phyloP scores from a whole-genome alignment of 2,888 invertebrate species.

The Meteorus cinctellus region DNA sequence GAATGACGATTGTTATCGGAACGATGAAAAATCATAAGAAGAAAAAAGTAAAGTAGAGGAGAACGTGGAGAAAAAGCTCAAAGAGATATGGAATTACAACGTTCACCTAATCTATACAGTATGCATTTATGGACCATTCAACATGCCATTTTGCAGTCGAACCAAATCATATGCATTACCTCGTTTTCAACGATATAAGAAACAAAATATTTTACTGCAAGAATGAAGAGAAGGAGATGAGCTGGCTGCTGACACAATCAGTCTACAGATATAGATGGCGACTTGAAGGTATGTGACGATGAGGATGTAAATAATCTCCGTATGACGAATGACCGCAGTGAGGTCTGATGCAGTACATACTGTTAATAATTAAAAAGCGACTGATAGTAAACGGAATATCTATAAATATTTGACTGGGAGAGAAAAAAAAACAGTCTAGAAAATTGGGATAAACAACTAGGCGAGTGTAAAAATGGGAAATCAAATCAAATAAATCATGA shows the following conservation, averaged over 20 bases:
- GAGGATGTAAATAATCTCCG: constrained; percentile 23
- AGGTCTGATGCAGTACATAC: constrained; percentile 23
- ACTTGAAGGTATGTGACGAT: constrained; percentile 20
- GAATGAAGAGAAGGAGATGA: neutral
- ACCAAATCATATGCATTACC: neutral
- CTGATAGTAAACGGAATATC: neutral
- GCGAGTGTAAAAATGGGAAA: neutral
- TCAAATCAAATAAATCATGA: constrained; percentile 24
- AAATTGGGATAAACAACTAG: constrained; percentile 8
- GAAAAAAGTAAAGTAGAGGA: neutral
- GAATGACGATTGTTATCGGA: neutral
- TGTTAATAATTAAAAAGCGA: constrained; percentile 13
- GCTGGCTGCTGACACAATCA: neutral
- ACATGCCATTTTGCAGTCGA: neutral
- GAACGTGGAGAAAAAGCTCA: constrained; percentile 6
- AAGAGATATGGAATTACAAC: constrained; percentile 6
- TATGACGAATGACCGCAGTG: constrained; percentile 35
- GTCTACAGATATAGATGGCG: neutral
- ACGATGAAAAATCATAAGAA: neutral
- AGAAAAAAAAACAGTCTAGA: neutral
- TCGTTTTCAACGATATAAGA: neutral
- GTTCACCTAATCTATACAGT: constrained; percentile 14
- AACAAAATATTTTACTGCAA: neutral
- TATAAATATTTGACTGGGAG: constrained; percentile 15
- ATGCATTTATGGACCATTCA: constrained; percentile 40